Conservation (phyloP, 2,797 vertebrate species). For the Zenarchopterus dispar region DNA sequence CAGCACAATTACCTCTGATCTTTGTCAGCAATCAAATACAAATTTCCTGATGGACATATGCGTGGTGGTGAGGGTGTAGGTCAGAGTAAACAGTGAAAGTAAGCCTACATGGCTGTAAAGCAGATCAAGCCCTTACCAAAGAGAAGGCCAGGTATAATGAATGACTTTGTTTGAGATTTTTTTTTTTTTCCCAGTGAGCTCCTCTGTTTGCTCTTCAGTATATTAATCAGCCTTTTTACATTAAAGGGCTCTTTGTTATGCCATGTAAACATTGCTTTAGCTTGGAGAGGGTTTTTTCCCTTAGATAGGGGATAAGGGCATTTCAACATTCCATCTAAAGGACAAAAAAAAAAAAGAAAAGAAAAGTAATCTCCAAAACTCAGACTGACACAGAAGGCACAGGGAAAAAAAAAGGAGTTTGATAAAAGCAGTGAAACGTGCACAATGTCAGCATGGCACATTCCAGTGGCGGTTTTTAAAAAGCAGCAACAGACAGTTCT, state of each 20-base stretch:
- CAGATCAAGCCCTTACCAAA: slow-evolving; percentile 5
- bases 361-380: slow-evolving; percentile 13
- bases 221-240: slow-evolving; percentile 76
- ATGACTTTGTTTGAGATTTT: slow-evolving; percentile 58
- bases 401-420: background rate
- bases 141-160: slow-evolving; percentile 58
- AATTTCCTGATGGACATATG: slow-evolving; percentile 22
- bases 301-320: slow-evolving; percentile 66
- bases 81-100: slow-evolving; percentile 35
- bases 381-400: slow-evolving; percentile 18
- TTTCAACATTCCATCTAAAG: slow-evolving; percentile 65
- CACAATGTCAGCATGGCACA: slow-evolving; percentile 20
- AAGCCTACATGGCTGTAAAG: slow-evolving; percentile 4
- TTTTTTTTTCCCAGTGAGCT: slow-evolving; percentile 56
- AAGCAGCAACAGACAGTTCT: slow-evolving; percentile 8
- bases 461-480: slow-evolving; percentile 16
- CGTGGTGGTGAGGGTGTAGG: slow-evolving; percentile 10
- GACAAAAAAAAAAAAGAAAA: background rate
- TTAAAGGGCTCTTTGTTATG: slow-evolving; percentile 74
- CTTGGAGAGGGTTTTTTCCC: slow-evolving; percentile 41
- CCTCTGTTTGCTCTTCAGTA: slow-evolving; percentile 71
- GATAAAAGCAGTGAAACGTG: slow-evolving; percentile 7
- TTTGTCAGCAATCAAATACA: slow-evolving; percentile 28
- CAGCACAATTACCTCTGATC: slow-evolving; percentile 18
- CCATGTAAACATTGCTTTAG: slow-evolving; percentile 77